Conservation (phyloP, 2,888 invertebrate genomes). For the Aphelenchoides bicaudatus region DNA sequence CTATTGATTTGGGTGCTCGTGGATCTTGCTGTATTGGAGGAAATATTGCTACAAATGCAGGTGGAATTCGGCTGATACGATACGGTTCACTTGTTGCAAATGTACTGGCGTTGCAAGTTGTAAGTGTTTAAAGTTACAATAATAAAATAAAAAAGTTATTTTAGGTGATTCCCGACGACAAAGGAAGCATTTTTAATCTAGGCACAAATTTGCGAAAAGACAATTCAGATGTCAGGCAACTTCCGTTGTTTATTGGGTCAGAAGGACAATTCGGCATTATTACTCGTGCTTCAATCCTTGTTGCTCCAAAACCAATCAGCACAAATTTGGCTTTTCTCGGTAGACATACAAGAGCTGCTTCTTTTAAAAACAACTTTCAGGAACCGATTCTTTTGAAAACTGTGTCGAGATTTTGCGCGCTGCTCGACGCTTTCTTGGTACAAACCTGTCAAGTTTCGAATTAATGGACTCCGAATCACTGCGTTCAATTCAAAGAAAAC, state of each 20-base stretch:
- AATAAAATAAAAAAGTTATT: constrained; percentile 33
- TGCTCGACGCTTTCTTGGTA: constrained; percentile 75
- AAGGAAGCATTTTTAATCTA: constrained; percentile 77
- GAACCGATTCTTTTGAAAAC: constrained; percentile 69
- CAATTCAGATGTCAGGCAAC: constrained; percentile 93
- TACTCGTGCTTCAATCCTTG: constrained; percentile 84
- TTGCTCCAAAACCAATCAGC: constrained; percentile 78
- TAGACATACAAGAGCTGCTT: constrained; percentile 12
- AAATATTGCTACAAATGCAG: constrained; percentile 92
- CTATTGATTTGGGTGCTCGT: constrained; percentile 91
- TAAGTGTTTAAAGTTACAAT: constrained; percentile 22
- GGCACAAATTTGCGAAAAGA: constrained; percentile 85
- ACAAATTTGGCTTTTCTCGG: constrained; percentile 81
- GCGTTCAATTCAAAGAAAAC: constrained; percentile 61
- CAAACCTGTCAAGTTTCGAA: constrained; percentile 88
- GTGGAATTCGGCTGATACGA: constrained; percentile 84
- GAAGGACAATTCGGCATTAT: constrained; percentile 93
- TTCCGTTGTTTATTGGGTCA: constrained; percentile 92
- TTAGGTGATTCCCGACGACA: constrained; percentile 73
- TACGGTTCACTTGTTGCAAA: constrained; percentile 74
- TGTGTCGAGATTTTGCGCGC: constrained; percentile 73
- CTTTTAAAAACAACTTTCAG: constrained; percentile 28
- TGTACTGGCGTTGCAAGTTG: constrained; percentile 50
- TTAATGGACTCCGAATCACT: constrained; percentile 79
- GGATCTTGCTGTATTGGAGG: constrained; percentile 78